Conservation (phyloP, 2,113 vertebrate genomes). For the Sterrhoptilus dennistouni region DNA sequence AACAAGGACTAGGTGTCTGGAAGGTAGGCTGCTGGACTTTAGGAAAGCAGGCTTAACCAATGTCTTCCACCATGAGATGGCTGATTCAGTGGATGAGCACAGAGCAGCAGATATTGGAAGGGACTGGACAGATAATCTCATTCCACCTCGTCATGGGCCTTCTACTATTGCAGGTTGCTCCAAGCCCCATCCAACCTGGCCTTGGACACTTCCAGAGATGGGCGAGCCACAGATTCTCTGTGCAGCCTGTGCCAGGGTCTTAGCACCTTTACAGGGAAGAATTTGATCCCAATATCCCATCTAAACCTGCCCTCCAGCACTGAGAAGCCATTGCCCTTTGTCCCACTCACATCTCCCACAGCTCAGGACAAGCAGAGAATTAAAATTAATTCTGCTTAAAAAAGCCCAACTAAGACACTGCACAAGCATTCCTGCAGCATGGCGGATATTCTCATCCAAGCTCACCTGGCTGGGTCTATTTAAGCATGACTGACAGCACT, state of each 20-base stretch:
- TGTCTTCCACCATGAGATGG: background rate
- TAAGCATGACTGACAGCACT: background rate
- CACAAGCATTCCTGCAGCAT: background rate
- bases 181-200: background rate
- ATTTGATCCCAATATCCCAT: background rate
- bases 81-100: background rate
- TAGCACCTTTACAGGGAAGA: background rate
- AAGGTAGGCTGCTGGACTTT: background rate
- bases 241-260: background rate
- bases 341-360: background rate
- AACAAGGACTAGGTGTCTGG: background rate
- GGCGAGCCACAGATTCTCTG: background rate
- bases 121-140: background rate
- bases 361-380: background rate
- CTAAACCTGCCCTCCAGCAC: background rate
- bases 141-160: background rate
- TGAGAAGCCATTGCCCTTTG: background rate
- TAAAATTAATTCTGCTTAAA: background rate
- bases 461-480: fast-evolving
- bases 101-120: background rate
- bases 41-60: background rate
- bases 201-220: background rate
- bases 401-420: background rate
- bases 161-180: fast-evolving
- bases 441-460: background rate